Base-by-base conservation (phyloP, 2,888 invertebrate species). In the Dolichopus griseipennis region DNA sequence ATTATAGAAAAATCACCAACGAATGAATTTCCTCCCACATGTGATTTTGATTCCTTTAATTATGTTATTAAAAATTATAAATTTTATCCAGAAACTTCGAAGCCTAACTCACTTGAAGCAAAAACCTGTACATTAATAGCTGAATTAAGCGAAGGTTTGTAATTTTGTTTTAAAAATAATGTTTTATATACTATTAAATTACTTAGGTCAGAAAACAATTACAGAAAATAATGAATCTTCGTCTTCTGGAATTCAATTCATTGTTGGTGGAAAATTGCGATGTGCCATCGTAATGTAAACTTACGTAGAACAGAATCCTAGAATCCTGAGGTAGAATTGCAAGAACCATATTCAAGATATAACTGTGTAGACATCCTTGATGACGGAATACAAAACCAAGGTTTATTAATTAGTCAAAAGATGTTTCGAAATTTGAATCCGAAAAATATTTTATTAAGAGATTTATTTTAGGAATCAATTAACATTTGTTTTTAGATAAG, bases 241-340 rank as follows among this genome's bases (percentile, higher is more conserved):
- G 18, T 72, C 61, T 71, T 70, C 70, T 71, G 74, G 76, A 22
- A 73, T 78, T 12, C 72, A 75, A 61, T 81, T 81, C 66, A 75
- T 77, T 68, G 72, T 81, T 20, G 80, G 80, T 34, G 80, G 80
- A 0, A 77, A 76, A 73, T n/a, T n/a, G n/a, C n/a, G n/a, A n/a
- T n/a, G n/a, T n/a, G n/a, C n/a, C n/a, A n/a, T n/a, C n/a, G n/a
- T n/a, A n/a, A n/a, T n/a, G n/a, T n/a, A n/a, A n/a, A n/a, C n/a
- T n/a, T n/a, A n/a, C n/a, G n/a, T n/a, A n/a, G n/a, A n/a, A n/a
- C n/a, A n/a, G n/a, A n/a, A n/a, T n/a, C n/a, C n/a, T n/a, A n/a
- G n/a, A n/a, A n/a, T n/a, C n/a, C n/a, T n/a, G n/a, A n/a, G n/a
- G n/a, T n/a, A n/a, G n/a, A n/a, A n/a, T n/a, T n/a, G n/a, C n/a